phyloP scores from a whole-genome alignment of 53 echinoderm and acorn worm genomes.

The Holothuria leucospilota region DNA sequence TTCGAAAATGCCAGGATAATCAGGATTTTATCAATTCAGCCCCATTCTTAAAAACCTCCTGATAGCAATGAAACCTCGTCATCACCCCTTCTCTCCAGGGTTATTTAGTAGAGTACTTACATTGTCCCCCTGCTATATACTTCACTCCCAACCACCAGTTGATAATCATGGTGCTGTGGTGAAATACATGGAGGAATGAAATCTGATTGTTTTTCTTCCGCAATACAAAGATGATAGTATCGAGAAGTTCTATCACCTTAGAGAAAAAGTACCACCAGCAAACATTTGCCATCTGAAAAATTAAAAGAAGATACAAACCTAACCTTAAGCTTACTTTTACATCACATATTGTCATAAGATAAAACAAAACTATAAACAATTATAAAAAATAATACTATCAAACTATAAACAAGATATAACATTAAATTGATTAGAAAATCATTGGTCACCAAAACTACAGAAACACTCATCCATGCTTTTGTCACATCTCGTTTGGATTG shows the following conservation, averaged over 20 bases:
- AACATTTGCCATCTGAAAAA: conserved; percentile 82
- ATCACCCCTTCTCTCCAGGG: too few species aligned
- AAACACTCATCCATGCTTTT: too few species aligned
- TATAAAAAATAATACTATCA: background rate
- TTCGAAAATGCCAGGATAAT: too few species aligned
- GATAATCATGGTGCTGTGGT: conserved; percentile 92
- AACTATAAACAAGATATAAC: too few species aligned
- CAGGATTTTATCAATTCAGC: too few species aligned
- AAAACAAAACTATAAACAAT: background rate
- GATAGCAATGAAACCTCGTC: too few species aligned
- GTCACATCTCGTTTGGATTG: too few species aligned
- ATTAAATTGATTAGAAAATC: too few species aligned
- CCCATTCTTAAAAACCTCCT: too few species aligned
- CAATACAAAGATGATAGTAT: conserved; percentile 88
- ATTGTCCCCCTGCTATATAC: conserved; percentile 86
- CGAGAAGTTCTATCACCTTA: conserved; percentile 85
- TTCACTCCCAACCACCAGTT: conserved; percentile 93
- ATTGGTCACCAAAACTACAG: too few species aligned
- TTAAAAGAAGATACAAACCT: background rate
- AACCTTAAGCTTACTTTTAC: background rate
- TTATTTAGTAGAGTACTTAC: conserved; percentile 53
- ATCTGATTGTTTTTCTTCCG: conserved; percentile 95
- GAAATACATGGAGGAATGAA: conserved; percentile 90
- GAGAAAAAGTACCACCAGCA: conserved; percentile 98
- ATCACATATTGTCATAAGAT: too few species aligned